Percentiles rank a stretch among this genome's conserved stretches.
phyloP scores from a whole-genome alignment of 2,888 invertebrate species.

The Erebia ligea region DNA sequence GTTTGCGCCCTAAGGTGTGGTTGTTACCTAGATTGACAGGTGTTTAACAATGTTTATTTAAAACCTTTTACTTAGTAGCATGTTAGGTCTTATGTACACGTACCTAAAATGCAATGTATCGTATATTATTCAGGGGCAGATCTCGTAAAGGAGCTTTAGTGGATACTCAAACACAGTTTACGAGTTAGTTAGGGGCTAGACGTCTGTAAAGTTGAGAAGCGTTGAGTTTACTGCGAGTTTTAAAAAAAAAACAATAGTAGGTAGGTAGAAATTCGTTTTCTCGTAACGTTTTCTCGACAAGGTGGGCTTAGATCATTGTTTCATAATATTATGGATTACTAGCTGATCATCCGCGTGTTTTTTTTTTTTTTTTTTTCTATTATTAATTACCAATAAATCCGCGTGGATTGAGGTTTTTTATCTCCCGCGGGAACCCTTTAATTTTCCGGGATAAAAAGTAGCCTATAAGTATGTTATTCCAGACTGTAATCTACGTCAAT shows the following conservation, averaged over 20 bases:
- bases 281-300: not conserved
- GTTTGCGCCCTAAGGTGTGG: too few relatives aligned
- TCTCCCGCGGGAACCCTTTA: too few relatives aligned
- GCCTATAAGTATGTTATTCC: too few relatives aligned
- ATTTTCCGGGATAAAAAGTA: too few relatives aligned
- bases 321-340: too few relatives aligned
- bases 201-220: conserved; percentile 49
- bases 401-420: too few relatives aligned
- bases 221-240: conserved; percentile 27
- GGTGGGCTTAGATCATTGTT: not conserved
- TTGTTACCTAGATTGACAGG: too few relatives aligned
- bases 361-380: too few relatives aligned
- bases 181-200: conserved; percentile 41
- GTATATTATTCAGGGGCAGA: conserved; percentile 27
- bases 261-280: not conserved
- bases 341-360: too few relatives aligned
- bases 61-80: conserved; percentile 1
- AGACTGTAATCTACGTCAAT: too few relatives aligned
- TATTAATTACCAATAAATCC: too few relatives aligned
- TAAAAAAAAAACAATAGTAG: conserved; percentile 22
- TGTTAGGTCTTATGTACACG: not conserved
- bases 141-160: conserved; percentile 18
- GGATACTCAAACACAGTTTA: conserved; percentile 33
- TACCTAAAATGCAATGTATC: conserved; percentile 11
- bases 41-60: not conserved